Evolutionary conservation across 2,113 vertebrate genomes (phyloP).

Genomic region (Monarcha castaneiventris): DNA sequence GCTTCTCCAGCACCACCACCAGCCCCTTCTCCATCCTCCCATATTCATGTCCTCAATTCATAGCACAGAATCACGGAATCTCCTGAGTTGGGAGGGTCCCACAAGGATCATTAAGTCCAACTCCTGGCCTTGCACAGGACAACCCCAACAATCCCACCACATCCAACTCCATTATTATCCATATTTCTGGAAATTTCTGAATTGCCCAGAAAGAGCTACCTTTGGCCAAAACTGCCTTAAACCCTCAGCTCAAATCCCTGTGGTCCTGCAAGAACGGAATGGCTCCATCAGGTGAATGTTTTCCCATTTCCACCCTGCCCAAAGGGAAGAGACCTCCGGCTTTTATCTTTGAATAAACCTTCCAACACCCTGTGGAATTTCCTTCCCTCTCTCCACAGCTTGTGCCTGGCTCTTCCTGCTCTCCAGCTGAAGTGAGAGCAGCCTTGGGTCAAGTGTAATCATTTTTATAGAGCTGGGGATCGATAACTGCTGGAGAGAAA

Average conservation of each 20-base stretch:
- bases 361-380: not conserved
- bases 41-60: accelerated
- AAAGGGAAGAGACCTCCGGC: not conserved
- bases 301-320: not conserved
- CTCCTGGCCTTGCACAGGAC: not conserved
- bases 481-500: conserved; percentile 66
- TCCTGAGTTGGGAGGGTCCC: not conserved
- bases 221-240: not conserved
- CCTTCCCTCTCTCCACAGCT: not conserved
- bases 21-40: accelerated
- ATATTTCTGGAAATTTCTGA: not conserved
- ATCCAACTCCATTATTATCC: not conserved
- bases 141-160: not conserved
- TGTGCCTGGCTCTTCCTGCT: not conserved
- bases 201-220: not conserved
- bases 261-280: not conserved
- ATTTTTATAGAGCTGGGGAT: conserved; percentile 70
- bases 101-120: not conserved
- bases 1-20: not conserved
- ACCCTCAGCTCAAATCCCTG: not conserved
- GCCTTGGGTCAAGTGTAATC: conserved; percentile 63
- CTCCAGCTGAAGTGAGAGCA: not conserved
- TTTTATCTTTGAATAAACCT: not conserved
- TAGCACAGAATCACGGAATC: not conserved
- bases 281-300: not conserved